Conservation (phyloP, 2,113 vertebrate species). For the Ictalurus furcatus region DNA sequence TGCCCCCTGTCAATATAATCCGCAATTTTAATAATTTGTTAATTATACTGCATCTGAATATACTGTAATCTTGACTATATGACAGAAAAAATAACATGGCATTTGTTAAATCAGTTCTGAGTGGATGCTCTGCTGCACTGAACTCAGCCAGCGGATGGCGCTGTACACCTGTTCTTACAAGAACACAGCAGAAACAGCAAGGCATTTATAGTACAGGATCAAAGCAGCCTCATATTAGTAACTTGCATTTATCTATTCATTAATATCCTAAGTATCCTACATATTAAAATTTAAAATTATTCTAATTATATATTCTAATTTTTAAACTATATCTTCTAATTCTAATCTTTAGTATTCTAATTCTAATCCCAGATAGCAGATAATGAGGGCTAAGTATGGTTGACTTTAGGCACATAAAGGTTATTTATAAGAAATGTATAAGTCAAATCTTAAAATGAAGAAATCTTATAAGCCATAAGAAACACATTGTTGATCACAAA, state of each 20-base stretch:
- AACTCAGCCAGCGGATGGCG: background rate
- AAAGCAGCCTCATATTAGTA: background rate
- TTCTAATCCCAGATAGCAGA: background rate
- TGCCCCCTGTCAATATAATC: background rate
- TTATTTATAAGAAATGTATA: background rate
- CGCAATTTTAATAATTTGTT: background rate
- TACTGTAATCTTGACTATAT: background rate
- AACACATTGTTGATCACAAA: background rate
- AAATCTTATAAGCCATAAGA: background rate
- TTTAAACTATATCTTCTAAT: too few species aligned
- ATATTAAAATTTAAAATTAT: background rate
- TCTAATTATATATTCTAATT: background rate
- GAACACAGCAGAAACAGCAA: background rate
- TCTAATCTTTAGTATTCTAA: too few species aligned
- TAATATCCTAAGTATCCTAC: background rate
- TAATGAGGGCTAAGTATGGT: background rate
- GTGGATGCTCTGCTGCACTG: background rate
- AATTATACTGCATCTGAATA: background rate
- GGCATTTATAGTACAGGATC: too few species aligned
- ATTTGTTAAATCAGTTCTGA: background rate
- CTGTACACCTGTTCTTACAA: background rate
- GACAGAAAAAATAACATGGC: background rate
- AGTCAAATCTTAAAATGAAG: too few species aligned
- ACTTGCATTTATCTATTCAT: background rate
- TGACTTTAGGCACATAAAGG: background rate